A percentile compares a stretch with the other conserved stretches of the same genome.
phyloP scores from a whole-genome alignment of 2,888 invertebrate genomes.

The Vanessa cardui region DNA sequence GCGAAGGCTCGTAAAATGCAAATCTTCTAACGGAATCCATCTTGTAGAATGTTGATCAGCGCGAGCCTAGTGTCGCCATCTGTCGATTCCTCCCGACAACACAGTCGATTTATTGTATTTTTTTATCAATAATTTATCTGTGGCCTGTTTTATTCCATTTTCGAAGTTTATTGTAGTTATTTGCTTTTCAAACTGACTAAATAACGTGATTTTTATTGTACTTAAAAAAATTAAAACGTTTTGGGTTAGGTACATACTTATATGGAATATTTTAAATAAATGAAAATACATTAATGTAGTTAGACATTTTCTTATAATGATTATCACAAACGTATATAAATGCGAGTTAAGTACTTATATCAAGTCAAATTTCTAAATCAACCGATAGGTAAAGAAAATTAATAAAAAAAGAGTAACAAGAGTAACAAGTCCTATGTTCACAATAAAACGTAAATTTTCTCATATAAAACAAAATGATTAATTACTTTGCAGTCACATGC shows the following conservation, averaged over 20 bases:
- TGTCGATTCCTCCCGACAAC: conserved; percentile 29
- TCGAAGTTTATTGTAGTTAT: background rate
- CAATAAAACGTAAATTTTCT: conserved; percentile 11
- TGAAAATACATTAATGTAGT: too few relatives aligned
- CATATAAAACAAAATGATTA: conserved; percentile 19
- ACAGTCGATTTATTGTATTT: conserved; percentile 7
- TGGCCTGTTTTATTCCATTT: background rate
- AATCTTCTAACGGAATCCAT: conserved; percentile 18
- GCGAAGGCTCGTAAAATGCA: conserved; percentile 25
- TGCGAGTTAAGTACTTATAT: too few relatives aligned
- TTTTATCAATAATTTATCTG: conserved; percentile 15
- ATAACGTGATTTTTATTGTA: too few relatives aligned
- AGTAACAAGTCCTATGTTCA: too few relatives aligned
- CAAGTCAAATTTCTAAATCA: too few relatives aligned
- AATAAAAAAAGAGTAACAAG: background rate
- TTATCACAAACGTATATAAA: too few relatives aligned
- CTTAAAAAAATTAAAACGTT: too few relatives aligned
- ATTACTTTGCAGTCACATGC: conserved; percentile 24
- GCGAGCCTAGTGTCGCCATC: conserved; percentile 36
- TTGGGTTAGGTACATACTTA: too few relatives aligned
- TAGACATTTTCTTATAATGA: too few relatives aligned
- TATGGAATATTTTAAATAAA: too few relatives aligned
- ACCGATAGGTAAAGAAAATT: background rate
- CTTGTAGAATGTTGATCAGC: conserved; percentile 3
- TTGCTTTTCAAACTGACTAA: background rate